Evolutionary conservation across 2,113 vertebrate genomes (phyloP).

Genomic region (Nesospiza acunhae): DNA sequence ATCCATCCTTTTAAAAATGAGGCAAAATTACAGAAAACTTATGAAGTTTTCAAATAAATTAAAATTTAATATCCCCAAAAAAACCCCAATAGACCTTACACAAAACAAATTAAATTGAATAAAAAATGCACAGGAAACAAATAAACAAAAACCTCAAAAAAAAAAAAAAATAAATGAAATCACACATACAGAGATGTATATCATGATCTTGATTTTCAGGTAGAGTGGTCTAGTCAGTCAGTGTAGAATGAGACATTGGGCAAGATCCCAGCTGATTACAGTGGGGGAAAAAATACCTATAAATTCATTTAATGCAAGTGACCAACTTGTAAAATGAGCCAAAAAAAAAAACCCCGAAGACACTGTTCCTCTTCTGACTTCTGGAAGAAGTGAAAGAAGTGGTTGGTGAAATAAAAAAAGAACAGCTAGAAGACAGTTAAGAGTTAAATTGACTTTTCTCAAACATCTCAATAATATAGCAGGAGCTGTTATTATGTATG

Average conservation of each 20-base stretch:
- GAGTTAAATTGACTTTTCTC: neutral
- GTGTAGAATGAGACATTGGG: neutral
- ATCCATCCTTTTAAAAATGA: accelerated
- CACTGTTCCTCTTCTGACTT: neutral
- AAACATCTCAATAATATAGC: neutral
- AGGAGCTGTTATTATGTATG: neutral
- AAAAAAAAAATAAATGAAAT: no score
- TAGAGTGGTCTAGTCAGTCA: neutral
- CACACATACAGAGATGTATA: accelerated
- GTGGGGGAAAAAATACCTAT: neutral
- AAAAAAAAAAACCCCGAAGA: neutral
- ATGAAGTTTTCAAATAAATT: neutral
- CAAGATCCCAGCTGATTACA: neutral
- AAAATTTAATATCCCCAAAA: neutral
- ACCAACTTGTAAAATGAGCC: accelerated
- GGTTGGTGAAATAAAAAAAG: neutral
- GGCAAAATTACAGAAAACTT: neutral
- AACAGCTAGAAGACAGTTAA: neutral
- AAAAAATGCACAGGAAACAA: accelerated
- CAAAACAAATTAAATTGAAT: neutral
- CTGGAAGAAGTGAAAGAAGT: neutral
- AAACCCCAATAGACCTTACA: accelerated
- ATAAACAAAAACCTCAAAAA: accelerated
- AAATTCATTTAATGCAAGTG: neutral
- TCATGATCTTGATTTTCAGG: neutral